phyloP scores from a whole-genome alignment of 53 echinoderm and acorn worm species.

The Crossaster papposus region DNA sequence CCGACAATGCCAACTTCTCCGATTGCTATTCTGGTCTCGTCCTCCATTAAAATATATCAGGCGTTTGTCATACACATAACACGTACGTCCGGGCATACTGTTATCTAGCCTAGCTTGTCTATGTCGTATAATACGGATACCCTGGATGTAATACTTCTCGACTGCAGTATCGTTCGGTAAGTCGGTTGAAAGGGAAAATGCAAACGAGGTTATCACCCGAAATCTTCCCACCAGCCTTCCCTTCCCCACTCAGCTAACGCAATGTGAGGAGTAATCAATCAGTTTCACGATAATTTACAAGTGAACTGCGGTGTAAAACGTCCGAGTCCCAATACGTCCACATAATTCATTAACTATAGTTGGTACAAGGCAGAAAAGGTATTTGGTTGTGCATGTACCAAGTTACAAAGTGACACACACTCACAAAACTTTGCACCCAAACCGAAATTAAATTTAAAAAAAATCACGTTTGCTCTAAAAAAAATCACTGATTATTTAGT shows the following conservation, averaged over 20 bases:
- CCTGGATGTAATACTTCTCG: slow-evolving; percentile 6
- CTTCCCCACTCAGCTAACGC: too few relatives aligned
- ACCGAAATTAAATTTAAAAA: background rate
- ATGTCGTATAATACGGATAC: background rate
- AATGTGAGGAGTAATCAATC: too few relatives aligned
- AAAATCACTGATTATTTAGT: too few relatives aligned
- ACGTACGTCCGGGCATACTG: too few relatives aligned
- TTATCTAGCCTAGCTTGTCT: background rate
- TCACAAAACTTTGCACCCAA: background rate
- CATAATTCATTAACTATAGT: too few relatives aligned
- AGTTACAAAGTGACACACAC: background rate
- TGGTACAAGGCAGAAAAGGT: too few relatives aligned
- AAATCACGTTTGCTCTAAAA: background rate
- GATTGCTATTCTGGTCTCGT: background rate
- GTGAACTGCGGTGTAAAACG: too few relatives aligned
- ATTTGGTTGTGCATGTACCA: background rate
- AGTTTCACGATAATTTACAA: too few relatives aligned
- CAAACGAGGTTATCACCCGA: background rate
- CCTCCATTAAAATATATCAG: background rate
- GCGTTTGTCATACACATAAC: slow-evolving; percentile 19
- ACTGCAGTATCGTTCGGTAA: background rate
- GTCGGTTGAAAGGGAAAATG: background rate
- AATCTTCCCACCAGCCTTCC: background rate
- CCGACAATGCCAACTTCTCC: slow-evolving; percentile 1
- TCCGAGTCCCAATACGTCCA: too few relatives aligned